These are phyloP conservation scores for Euura saliciscinereae DNA, from an alignment of 1,140 invertebrate genomes.

Conservation along the genomic window DNA sequence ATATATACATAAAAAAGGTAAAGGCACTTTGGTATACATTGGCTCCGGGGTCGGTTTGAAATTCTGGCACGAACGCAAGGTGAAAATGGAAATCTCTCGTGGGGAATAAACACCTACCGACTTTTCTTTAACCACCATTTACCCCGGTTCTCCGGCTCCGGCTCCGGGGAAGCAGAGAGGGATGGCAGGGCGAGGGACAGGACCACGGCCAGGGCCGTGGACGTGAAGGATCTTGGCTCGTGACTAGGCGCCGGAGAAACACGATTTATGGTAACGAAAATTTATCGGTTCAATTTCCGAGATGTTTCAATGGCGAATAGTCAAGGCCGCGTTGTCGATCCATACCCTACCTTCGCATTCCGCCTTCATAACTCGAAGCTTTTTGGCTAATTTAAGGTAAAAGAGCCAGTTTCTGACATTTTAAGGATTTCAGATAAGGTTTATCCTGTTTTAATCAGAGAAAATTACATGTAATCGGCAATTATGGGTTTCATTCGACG, in stretches of 20 bases:
- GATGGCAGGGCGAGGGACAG: too few species aligned
- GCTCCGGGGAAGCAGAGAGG: too few species aligned
- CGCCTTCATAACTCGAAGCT: background rate
- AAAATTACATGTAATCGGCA: too few species aligned
- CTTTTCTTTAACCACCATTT: background rate
- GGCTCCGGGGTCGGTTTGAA: background rate
- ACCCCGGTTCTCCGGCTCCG: background rate
- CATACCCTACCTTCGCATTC: background rate
- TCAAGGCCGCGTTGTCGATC: background rate
- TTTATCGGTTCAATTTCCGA: background rate
- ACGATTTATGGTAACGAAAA: slow-evolving; percentile 7
- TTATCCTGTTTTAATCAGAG: too few species aligned
- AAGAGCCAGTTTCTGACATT: too few species aligned
- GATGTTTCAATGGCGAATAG: background rate
- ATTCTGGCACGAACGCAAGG: background rate
- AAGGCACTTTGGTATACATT: background rate
- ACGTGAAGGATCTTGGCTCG: too few species aligned
- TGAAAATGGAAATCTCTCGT: background rate
- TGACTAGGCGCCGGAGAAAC: background rate
- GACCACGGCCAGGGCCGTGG: too few species aligned
- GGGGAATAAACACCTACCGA: background rate
- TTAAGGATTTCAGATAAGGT: too few species aligned
- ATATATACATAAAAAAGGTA: background rate
- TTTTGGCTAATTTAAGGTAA: too few species aligned
- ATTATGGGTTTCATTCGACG: too few species aligned